Conservation (phyloP, 2,888 invertebrate species). For the Ochropleura plecta region DNA sequence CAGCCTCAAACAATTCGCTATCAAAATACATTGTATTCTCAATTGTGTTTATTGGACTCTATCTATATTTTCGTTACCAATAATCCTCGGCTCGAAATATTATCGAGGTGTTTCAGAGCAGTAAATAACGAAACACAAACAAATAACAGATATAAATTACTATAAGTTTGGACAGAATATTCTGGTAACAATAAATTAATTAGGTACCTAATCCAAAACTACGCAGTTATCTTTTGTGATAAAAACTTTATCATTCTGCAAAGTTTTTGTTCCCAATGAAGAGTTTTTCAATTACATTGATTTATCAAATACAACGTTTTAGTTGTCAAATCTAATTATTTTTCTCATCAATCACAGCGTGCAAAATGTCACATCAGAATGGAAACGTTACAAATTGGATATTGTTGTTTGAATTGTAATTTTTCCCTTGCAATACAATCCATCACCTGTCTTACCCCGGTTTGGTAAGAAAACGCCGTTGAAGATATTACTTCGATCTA, state of each 20-base stretch:
- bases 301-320: conserved; percentile 13
- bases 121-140: conserved; percentile 40
- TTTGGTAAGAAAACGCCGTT: conserved; percentile 25
- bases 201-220: background rate
- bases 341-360: conserved; percentile 46
- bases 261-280: background rate
- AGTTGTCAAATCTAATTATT: background rate
- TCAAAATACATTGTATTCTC: conserved; percentile 17
- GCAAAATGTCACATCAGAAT: conserved; percentile 16
- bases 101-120: conserved; percentile 11
- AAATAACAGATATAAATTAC: conserved; percentile 39
- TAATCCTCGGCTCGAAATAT: conserved; percentile 42
- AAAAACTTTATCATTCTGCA: conserved; percentile 12
- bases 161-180: conserved; percentile 16
- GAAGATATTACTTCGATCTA: conserved; percentile 1
- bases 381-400: conserved; percentile 44
- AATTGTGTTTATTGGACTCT: conserved; percentile 13
- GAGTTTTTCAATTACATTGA: background rate
- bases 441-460: conserved; percentile 41
- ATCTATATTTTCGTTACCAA: conserved; percentile 6
- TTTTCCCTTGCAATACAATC: conserved; percentile 41
- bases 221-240: conserved; percentile 24
- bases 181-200: conserved; percentile 34
- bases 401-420: conserved; percentile 32
- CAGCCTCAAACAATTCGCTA: conserved; percentile 8